Evolutionary conservation across 2,888 invertebrate genomes (phyloP).

Genomic region (Amiota communis): DNA sequence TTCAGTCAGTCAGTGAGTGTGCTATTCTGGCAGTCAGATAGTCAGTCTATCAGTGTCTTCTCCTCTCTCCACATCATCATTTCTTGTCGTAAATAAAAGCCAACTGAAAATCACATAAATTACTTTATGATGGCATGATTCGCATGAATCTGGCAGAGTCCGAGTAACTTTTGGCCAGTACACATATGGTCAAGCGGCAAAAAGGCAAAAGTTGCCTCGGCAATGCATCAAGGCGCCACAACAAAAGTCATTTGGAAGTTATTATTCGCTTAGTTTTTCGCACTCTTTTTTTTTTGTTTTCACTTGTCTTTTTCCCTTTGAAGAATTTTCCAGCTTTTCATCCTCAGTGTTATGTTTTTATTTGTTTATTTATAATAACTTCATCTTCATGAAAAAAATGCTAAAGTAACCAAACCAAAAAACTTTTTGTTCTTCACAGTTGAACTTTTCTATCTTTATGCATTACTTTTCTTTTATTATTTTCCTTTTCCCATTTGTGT

Average conservation of each 20-base stretch:
- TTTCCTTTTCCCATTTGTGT: background rate
- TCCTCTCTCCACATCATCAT: too few relatives aligned
- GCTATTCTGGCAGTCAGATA: too few relatives aligned
- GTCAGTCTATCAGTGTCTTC: too few relatives aligned
- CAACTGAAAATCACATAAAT: constrained; percentile 59
- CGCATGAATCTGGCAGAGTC: constrained; percentile 52
- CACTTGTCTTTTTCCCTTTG: too few relatives aligned
- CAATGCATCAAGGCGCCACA: constrained; percentile 55
- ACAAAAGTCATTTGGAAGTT: constrained; percentile 65
- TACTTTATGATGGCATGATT: constrained; percentile 60
- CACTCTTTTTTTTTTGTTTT: background rate
- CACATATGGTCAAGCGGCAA: constrained; percentile 23
- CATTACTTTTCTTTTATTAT: background rate
- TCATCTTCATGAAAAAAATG: too few relatives aligned
- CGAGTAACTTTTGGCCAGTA: constrained; percentile 50
- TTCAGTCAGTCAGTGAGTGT: too few relatives aligned
- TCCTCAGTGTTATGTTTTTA: too few relatives aligned
- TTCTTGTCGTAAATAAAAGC: constrained; percentile 13
- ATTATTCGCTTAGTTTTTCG: constrained; percentile 47
- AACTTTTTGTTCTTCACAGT: constrained; percentile 1
- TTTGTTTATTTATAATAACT: too few relatives aligned
- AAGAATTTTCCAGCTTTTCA: too few relatives aligned
- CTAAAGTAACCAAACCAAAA: background rate
- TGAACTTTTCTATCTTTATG: background rate
- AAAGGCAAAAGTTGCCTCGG: constrained; percentile 23